phyloP scores from a whole-genome alignment of 2,113 vertebrate genomes.

The Heterotis niloticus region DNA sequence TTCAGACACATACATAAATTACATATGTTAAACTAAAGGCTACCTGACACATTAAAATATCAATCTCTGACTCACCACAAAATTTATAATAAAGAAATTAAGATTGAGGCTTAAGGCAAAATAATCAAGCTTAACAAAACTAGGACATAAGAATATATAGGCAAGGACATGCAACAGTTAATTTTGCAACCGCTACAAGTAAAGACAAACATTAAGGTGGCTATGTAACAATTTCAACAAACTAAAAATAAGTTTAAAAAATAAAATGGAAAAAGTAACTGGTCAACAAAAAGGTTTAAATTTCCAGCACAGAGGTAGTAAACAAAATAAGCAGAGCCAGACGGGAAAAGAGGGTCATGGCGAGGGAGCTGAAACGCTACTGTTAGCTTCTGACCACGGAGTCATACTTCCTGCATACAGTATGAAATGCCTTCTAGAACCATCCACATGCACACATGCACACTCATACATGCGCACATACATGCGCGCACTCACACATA shows the following conservation, averaged over 20 bases:
- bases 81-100: too few species aligned
- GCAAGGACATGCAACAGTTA: too few species aligned
- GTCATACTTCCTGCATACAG: slow-evolving; percentile 3
- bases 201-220: too few species aligned
- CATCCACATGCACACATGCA: not conserved
- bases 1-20: too few species aligned
- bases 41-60: too few species aligned
- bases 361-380: not conserved
- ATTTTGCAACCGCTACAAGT: too few species aligned
- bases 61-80: too few species aligned
- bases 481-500: not conserved
- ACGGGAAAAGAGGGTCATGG: not conserved
- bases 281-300: not conserved
- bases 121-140: too few species aligned
- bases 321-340: not conserved
- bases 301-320: not conserved
- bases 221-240: too few species aligned
- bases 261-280: not conserved
- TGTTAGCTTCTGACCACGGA: not conserved
- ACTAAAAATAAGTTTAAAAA: not conserved
- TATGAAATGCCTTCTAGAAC: not conserved
- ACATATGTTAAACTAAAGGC: too few species aligned
- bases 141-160: too few species aligned
- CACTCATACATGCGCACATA: not conserved
- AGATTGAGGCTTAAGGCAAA: too few species aligned